A percentile compares a stretch with the other conserved stretches of the same genome.
phyloP scores from a whole-genome alignment of 2,113 vertebrate genomes.

The Hyaena hyaena region DNA sequence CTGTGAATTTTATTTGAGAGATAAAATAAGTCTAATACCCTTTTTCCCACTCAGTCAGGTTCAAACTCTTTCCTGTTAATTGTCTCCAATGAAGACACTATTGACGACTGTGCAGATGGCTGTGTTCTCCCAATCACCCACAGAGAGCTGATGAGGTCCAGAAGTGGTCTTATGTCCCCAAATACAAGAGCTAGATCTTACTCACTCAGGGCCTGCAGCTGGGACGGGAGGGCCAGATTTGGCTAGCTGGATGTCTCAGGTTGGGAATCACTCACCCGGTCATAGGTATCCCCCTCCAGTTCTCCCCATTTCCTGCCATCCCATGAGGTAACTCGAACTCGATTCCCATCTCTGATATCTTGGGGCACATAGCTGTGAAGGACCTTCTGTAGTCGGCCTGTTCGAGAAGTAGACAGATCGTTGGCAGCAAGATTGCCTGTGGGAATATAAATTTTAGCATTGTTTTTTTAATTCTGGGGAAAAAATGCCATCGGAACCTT shows the following conservation, averaged over 20 bases:
- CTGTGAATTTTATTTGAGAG: slow-evolving; percentile 31
- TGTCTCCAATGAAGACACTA: not conserved
- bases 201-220: not conserved
- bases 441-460: slow-evolving; percentile 43
- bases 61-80: slow-evolving; percentile 45
- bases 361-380: slow-evolving; percentile 91
- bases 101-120: not conserved
- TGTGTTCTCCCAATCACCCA: not conserved
- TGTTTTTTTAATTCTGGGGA: slow-evolving; percentile 25
- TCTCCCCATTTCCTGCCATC: slow-evolving; percentile 93
- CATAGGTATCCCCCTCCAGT: slow-evolving; percentile 88
- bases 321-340: slow-evolving; percentile 88
- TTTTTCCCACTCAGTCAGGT: slow-evolving; percentile 7
- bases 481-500: not conserved
- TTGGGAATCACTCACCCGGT: slow-evolving; percentile 88
- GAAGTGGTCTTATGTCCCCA: not conserved
- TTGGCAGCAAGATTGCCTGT: slow-evolving; percentile 92
- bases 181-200: not conserved
- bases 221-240: not conserved
- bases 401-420: slow-evolving; percentile 90
- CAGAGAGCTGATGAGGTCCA: not conserved
- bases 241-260: not conserved
- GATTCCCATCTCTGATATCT: slow-evolving; percentile 80
- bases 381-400: slow-evolving; percentile 86
- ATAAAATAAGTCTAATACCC: slow-evolving; percentile 49